Percentiles rank a stretch among this genome's conserved stretches.
phyloP scores from a whole-genome alignment of 1,140 invertebrate genomes.

The Heliconius nattereri region DNA sequence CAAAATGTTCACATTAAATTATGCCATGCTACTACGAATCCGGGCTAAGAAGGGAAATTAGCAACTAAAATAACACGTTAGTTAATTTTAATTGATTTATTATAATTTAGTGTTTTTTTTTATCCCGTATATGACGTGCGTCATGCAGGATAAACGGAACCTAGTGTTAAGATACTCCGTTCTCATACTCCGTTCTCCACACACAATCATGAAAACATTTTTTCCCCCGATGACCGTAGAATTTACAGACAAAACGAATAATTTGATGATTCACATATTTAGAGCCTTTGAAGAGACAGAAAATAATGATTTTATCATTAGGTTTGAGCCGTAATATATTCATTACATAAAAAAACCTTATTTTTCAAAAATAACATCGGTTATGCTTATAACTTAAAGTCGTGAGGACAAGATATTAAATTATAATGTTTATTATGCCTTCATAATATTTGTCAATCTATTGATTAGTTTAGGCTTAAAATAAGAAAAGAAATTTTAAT shows the following conservation, averaged over 20 bases:
- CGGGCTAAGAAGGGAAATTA: conserved; percentile 5
- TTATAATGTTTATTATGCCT: background rate
- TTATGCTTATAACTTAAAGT: background rate
- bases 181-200: too few relatives aligned
- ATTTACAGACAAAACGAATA: too few relatives aligned
- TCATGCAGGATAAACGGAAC: too few relatives aligned
- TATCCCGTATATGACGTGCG: too few relatives aligned
- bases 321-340: too few relatives aligned
- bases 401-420: background rate
- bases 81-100: background rate
- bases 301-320: too few relatives aligned
- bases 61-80: background rate
- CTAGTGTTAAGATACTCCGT: too few relatives aligned
- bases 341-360: too few relatives aligned
- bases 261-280: too few relatives aligned
- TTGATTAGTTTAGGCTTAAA: background rate
- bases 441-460: background rate
- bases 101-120: background rate
- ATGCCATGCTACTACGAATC: conserved; percentile 28
- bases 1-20: conserved; percentile 44
- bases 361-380: background rate
- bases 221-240: too few relatives aligned
- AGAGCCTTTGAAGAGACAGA: too few relatives aligned
- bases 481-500: background rate
- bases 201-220: too few relatives aligned